Percentiles rank a stretch among this genome's conserved stretches.
These are phyloP conservation scores for Chydorus sphaericus DNA, from an alignment of 2,888 invertebrate genomes.

Conservation along the genomic window DNA sequence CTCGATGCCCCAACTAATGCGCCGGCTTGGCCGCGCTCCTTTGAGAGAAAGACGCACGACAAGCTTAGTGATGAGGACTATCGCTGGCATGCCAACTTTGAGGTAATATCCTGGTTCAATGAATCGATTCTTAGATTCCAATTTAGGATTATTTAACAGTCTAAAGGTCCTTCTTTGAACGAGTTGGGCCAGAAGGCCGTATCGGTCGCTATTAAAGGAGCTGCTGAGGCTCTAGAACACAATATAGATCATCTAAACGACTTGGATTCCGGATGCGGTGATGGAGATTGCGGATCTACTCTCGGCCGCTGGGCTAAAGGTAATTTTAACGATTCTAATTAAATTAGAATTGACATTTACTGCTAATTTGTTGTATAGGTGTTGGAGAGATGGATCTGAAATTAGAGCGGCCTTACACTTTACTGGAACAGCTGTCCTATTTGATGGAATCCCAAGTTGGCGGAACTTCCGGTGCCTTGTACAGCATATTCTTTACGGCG, in stretches of 20 bases:
- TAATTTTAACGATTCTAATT: conserved; percentile 20
- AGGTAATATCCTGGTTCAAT: conserved; percentile 2
- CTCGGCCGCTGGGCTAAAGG: conserved; percentile 43
- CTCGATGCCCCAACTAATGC: conserved; percentile 44
- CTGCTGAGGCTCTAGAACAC: conserved; percentile 39
- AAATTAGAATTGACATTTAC: neutral
- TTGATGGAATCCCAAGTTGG: conserved; percentile 43
- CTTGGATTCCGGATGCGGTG: conserved; percentile 53
- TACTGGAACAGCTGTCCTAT: conserved; percentile 26
- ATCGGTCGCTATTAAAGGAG: conserved; percentile 28
- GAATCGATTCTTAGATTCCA: neutral
- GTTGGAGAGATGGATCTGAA: conserved; percentile 13
- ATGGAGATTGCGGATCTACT: conserved; percentile 60
- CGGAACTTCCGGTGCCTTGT: conserved; percentile 50
- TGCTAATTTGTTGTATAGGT: conserved; percentile 31
- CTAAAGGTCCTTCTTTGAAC: conserved; percentile 7
- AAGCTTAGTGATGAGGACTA: conserved; percentile 11
- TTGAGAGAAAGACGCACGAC: conserved; percentile 10
- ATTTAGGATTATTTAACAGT: neutral
- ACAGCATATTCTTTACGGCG: conserved; percentile 56
- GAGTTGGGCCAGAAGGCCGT: conserved; percentile 6
- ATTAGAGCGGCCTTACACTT: conserved; percentile 17
- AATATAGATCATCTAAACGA: conserved; percentile 41
- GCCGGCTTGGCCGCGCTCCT: conserved; percentile 41
- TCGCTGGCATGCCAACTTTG: conserved; percentile 13